phyloP scores from a whole-genome alignment of 2,888 invertebrate genomes.

The Aporophyla nigra region DNA sequence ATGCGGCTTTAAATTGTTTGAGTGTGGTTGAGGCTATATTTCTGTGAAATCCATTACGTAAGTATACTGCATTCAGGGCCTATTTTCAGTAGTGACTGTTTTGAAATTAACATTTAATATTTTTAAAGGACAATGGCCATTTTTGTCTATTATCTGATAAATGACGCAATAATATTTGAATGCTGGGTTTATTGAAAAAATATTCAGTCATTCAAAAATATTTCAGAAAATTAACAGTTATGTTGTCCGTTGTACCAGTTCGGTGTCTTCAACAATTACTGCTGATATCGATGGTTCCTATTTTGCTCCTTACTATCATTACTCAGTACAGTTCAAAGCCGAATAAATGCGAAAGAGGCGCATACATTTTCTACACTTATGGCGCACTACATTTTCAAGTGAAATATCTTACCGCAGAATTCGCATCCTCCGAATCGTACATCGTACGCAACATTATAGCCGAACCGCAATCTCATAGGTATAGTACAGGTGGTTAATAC shows the following conservation, averaged over 20 bases:
- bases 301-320: neutral
- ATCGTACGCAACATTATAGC: constrained; percentile 47
- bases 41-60: constrained; percentile 9
- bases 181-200: neutral
- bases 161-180: too few species aligned
- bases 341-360: neutral
- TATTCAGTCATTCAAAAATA: neutral
- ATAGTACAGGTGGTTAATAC: constrained; percentile 49
- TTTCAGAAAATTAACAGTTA: neutral
- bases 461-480: constrained; percentile 38
- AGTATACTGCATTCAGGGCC: neutral
- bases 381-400: neutral
- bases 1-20: constrained; percentile 39
- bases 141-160: neutral
- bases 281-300: neutral
- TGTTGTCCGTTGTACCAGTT: neutral
- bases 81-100: neutral
- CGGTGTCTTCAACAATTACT: neutral
- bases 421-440: constrained; percentile 16
- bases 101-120: neutral
- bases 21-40: constrained; percentile 27
- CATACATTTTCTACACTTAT: too few species aligned
- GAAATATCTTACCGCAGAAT: neutral
- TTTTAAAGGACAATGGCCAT: neutral
- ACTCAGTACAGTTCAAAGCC: too few species aligned